Evolutionary conservation across 2,888 invertebrate genomes (phyloP), one percentile per base, ranked within the genome.

Genomic region (Entomobrya multifasciata): DNA sequence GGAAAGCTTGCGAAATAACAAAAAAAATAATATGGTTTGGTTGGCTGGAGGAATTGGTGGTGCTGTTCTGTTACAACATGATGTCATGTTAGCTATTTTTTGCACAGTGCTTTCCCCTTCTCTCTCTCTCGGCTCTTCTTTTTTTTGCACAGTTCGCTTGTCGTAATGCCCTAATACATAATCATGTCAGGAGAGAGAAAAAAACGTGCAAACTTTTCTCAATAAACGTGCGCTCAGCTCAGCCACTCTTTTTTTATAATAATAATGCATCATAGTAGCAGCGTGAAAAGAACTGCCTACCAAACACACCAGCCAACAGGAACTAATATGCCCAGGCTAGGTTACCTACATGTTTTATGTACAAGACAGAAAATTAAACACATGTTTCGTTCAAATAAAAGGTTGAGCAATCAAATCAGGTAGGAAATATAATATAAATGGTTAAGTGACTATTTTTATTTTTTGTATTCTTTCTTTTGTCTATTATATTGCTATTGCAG

Each of bases 201-300:
- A 30, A 60, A 79, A 76, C 80, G 76, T 76, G 74, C 47, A 57
- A 57, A 27, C 25, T 41, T 55, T 82, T 52, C 3, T 70, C 44
- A 8, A 44, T 11, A 83, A 83, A 76, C 83, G 83, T 83, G 83
- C 83, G 74, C 83, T 52, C 57, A 15, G 47, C n/a, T n/a, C n/a
- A n/a, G n/a, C n/a, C n/a, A n/a, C n/a, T n/a, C n/a, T n/a, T n/a
- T n/a, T n/a, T n/a, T n/a, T n/a, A n/a, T 83, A 25, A 6, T 36
- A 41, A 83, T 83, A 65, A 83, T 83, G 65, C 65, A 83, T 36
- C 36, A 36, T n/a, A n/a, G n/a, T n/a, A n/a, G 36, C 8, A 36
- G 36, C 36, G 36, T 36, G 36, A 4, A 36, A 4, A 36, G 5
- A 36, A n/a, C n/a, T 36, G 8, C 36, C 36, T 8, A 36, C 36